Evolutionary conservation across 2,113 vertebrate genomes (phyloP).

Genomic region (Rhegmatorhina hoffmannsi): DNA sequence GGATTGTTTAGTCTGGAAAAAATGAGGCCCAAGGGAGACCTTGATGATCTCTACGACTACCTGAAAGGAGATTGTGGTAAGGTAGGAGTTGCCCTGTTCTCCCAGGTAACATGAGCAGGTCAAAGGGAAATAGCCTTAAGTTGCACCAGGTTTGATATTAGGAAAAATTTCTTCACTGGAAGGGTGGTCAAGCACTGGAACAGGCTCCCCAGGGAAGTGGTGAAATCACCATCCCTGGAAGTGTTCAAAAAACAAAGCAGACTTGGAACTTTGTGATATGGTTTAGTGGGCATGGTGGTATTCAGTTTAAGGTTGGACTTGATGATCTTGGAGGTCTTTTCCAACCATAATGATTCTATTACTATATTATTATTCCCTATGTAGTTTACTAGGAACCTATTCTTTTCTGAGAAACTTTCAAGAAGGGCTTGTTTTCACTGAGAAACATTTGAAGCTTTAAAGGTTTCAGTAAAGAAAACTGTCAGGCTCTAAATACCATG

Average conservation of each 20-base stretch:
- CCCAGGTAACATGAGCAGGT: background rate
- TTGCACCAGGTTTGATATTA: background rate
- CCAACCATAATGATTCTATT: background rate
- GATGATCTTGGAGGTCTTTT: background rate
- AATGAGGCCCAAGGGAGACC: background rate
- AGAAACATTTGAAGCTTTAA: background rate
- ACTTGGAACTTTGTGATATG: background rate
- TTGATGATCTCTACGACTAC: background rate
- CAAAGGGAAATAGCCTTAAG: background rate
- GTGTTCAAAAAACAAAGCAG: background rate
- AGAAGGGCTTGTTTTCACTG: background rate
- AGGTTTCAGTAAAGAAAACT: background rate
- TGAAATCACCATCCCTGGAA: background rate
- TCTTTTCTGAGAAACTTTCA: background rate
- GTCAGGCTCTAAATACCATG: background rate
- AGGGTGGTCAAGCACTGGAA: background rate
- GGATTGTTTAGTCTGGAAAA: background rate
- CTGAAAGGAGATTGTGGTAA: background rate
- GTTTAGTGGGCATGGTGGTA: background rate
- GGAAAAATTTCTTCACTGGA: background rate
- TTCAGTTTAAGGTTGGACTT: background rate
- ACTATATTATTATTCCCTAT: background rate
- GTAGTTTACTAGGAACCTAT: background rate
- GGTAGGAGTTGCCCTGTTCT: accelerated
- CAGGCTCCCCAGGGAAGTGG: background rate